These are phyloP conservation scores for Indicator maculatus DNA, from an alignment of 2,113 vertebrate species.

Conservation along the genomic window DNA sequence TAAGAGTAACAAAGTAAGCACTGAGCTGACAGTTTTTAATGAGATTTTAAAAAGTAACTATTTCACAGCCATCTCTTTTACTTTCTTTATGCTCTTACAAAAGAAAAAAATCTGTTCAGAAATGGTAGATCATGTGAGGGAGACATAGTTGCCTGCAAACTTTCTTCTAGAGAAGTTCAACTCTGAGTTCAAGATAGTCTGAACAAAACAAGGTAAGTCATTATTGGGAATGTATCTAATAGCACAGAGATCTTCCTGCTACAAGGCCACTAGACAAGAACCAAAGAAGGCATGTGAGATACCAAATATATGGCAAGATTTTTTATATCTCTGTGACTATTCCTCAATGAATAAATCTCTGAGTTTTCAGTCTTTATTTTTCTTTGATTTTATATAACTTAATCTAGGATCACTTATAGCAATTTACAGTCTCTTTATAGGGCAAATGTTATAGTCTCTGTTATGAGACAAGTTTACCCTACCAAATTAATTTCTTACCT, in stretches of 20 bases:
- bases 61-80: background rate
- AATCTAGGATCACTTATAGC: background rate
- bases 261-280: background rate
- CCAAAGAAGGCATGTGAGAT: background rate
- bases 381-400: background rate
- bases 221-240: background rate
- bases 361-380: background rate
- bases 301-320: background rate
- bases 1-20: background rate
- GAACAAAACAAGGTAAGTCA: slow-evolving; percentile 10
- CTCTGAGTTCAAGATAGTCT: background rate
- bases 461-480: background rate
- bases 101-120: background rate
- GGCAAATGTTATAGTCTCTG: background rate
- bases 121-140: background rate
- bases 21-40: background rate
- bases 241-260: background rate
- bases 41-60: background rate
- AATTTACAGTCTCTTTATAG: background rate
- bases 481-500: background rate
- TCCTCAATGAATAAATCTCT: background rate
- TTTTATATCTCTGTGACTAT: background rate
- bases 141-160: background rate
- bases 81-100: background rate
- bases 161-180: background rate